Evolutionary conservation across 1,140 invertebrate species (phyloP), one percentile per base, ranked within the genome.

Genomic region (Atta colombica): DNA sequence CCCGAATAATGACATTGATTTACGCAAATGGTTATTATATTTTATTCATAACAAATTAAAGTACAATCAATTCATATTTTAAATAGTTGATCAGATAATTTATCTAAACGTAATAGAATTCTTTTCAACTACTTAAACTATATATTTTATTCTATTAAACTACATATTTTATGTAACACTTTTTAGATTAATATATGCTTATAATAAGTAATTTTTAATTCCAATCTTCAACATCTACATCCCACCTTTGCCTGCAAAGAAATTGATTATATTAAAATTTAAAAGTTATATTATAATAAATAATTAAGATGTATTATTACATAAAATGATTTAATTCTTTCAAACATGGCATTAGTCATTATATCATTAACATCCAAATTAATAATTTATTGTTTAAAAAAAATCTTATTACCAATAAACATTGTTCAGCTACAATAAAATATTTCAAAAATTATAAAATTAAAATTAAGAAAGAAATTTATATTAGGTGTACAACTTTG

Each of bases 231-330:
- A 39, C 35, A 39, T 8, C 7, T 39, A 5, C 35, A 7, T 14
- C 3, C 8, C 18, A 87, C 2, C 25, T 66, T 90, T 21, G 78
- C 61, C 89, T 90, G 78, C 58, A 84, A 90, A 72, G n/a, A 58
- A 75, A 45, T 16, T 14, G 7, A 61, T 75, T 4, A 16, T n/a
- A 25, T 77, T 75, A 51, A 75, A 61, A 61, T 0, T 16, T 49
- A n/a, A 75, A 63, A 61, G 1, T 16, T 49, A 31, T 12, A 3
- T 66, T 68, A n/a, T 35, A 78, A 14, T 6, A n/a, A 49, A 18
- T 4, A 77, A 78, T 31, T 28, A 3, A 75, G 5, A 35, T 4
- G 12, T 21, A 35, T 60, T 28, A 58, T 61, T 39, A 4, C 7
- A 21, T 21, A 60, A 45, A 45, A 45, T 1, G 39, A 28, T 25